Conservation (phyloP, 2,888 invertebrate genomes). For the Eupithecia subumbrata region DNA sequence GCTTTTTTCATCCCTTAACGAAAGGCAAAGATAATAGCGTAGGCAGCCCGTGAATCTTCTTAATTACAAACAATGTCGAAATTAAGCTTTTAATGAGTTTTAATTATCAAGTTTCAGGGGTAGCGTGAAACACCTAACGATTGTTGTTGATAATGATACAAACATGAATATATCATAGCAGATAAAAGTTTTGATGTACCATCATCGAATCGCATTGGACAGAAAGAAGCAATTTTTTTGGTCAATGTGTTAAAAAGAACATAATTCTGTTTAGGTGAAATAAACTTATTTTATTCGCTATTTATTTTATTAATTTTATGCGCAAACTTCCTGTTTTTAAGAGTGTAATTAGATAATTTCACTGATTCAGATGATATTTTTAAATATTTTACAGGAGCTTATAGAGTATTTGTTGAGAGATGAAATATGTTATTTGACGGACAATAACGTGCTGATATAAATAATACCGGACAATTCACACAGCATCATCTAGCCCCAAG, state of each 20-base stretch:
- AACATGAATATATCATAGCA: slow-evolving; percentile 28
- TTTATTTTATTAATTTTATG: no score
- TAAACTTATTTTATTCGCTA: no score
- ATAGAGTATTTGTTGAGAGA: no score
- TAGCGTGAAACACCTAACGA: slow-evolving; percentile 68
- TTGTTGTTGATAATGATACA: slow-evolving; percentile 45
- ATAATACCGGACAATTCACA: no score
- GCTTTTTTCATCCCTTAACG: slow-evolving; percentile 59
- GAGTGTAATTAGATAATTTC: no score
- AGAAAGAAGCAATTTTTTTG: not conserved
- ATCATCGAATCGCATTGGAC: not conserved
- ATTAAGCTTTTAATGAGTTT: slow-evolving; percentile 81
- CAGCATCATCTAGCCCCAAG: no score
- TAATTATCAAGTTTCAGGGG: slow-evolving; percentile 78
- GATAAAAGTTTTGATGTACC: not conserved
- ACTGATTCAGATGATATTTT: no score
- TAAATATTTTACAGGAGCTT: no score
- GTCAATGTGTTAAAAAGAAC: not conserved
- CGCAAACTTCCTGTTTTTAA: no score
- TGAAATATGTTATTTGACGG: no score
- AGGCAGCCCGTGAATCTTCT: slow-evolving; percentile 80
- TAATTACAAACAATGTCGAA: slow-evolving; percentile 81
- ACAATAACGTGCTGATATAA: no score
- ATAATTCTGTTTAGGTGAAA: no score
- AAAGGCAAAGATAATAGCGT: slow-evolving; percentile 71